Conservation (phyloP, 2,888 invertebrate species). For the Hirudinaria manillensis region DNA sequence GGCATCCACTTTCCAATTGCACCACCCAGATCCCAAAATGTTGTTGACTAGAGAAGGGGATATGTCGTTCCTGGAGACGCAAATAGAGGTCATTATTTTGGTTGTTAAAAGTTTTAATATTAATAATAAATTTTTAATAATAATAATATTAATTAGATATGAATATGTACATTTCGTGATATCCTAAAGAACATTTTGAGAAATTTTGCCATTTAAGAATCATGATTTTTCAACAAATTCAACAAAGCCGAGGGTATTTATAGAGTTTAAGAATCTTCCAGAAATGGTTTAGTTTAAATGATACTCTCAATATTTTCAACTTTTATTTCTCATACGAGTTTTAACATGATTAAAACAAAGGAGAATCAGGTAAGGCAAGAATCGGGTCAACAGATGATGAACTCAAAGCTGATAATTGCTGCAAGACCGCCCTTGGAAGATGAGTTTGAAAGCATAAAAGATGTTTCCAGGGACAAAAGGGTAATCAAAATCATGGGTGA, state of each 20-base stretch:
- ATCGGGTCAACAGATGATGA: not conserved
- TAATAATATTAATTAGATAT: too few species aligned
- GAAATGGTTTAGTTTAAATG: too few species aligned
- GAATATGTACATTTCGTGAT: too few species aligned
- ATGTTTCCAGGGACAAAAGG: constrained; percentile 42
- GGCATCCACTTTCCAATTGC: not conserved
- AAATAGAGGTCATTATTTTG: constrained; percentile 28
- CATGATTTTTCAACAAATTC: too few species aligned
- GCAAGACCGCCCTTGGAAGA: not conserved
- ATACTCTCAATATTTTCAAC: too few species aligned
- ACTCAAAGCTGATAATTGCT: not conserved
- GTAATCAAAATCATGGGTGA: constrained; percentile 64
- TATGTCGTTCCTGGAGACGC: constrained; percentile 38
- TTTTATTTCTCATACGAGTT: too few species aligned
- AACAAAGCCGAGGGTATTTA: too few species aligned
- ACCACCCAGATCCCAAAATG: constrained; percentile 28
- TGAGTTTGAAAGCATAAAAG: constrained; percentile 5
- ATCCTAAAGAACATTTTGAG: too few species aligned
- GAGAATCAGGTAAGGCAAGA: not conserved
- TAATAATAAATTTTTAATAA: too few species aligned
- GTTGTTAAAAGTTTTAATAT: too few species aligned
- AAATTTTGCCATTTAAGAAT: too few species aligned
- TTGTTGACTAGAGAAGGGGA: constrained; percentile 39
- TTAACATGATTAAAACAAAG: not conserved
- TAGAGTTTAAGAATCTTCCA: too few species aligned